Conservation (phyloP, 2,113 vertebrate genomes). For the Anhinga rufa region DNA sequence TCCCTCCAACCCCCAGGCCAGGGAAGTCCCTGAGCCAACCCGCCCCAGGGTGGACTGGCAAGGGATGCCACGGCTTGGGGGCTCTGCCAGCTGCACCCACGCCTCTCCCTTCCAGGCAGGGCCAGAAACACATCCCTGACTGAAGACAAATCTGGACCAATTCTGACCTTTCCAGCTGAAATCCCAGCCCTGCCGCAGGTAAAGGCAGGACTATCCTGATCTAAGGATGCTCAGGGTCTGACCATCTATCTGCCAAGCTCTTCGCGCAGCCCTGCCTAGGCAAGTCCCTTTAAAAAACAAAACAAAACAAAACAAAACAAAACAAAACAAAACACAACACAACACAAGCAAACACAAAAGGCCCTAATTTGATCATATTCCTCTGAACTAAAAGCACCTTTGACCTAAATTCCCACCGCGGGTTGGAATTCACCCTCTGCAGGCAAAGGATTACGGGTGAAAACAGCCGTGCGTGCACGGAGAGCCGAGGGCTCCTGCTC, state of each 20-base stretch:
- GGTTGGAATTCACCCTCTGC: constrained; percentile 7
- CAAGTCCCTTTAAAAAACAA: neutral
- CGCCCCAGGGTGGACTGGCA: accelerated
- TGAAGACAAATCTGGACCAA: neutral
- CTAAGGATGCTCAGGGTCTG: neutral
- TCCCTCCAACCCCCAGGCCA: neutral
- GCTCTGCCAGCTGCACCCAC: neutral
- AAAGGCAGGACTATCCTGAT: neutral
- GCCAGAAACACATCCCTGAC: neutral
- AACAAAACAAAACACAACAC: neutral
- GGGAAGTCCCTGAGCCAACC: neutral
- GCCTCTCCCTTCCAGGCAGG: neutral
- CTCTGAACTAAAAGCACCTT: constrained; percentile 45
- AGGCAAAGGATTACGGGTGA: neutral
- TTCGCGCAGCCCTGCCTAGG: neutral
- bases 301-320: neutral
- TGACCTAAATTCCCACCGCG: constrained; percentile 12
- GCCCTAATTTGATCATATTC: constrained; percentile 6
- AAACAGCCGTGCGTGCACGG: neutral
- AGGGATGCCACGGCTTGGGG: accelerated
- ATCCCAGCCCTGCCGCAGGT: neutral
- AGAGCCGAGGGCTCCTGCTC: neutral
- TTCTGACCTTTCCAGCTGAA: neutral
- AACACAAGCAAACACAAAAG: neutral
- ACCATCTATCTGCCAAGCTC: neutral